Base-by-base conservation (phyloP, 1,140 invertebrate species). In the Andricus grossulariae region DNA sequence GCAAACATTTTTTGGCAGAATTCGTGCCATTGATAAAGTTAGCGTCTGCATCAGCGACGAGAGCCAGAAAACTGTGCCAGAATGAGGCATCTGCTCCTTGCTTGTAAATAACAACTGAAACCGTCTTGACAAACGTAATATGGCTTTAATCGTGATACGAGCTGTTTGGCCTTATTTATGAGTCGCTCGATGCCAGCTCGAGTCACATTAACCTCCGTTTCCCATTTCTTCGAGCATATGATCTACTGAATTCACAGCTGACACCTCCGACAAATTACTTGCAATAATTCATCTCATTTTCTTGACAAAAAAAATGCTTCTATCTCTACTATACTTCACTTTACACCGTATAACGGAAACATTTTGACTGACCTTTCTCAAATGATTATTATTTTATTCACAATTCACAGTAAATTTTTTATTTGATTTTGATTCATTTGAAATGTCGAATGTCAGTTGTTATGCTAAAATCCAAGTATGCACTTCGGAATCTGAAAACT, bases 111-210 rank as follows among this genome's bases (percentile, higher is more conserved):
- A 87, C 83, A 77, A 80, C 76, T 73, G 75, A 60, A 73, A 86
- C 52, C 81, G 84, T 84, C 86, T 88, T 88, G 87, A 88, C 86
- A 88, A 85, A 85, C 77, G 83, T 88, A 87, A 87, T 87, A 83
- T 84, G 80, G 84, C 79, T 86, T 86, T 88, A 88, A 88, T 88
- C 86, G 85, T 78, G 86, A 87, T 86, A 88, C 84, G 32, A 85
- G 80, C 81, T 75, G 79, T 57, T 74, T 76, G 66, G 80, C 73
- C 80, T 86, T 86, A 88, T 88, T 87, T 87, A 87, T 84, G 73
- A 79, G 73, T 81, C 72, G 66, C 54, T 73, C 71, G 72, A 83
- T 87, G 87, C 86, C 87, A 88, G 86, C 80, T 72, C 80, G 77
- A 75, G 80, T 86, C 82, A 79, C 74, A 60, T 60, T 60, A 32